Percentiles rank a stretch among this genome's conserved stretches.
These are phyloP conservation scores for Campoplex nolae DNA, from an alignment of 2,888 invertebrate genomes.

Conservation along the genomic window DNA sequence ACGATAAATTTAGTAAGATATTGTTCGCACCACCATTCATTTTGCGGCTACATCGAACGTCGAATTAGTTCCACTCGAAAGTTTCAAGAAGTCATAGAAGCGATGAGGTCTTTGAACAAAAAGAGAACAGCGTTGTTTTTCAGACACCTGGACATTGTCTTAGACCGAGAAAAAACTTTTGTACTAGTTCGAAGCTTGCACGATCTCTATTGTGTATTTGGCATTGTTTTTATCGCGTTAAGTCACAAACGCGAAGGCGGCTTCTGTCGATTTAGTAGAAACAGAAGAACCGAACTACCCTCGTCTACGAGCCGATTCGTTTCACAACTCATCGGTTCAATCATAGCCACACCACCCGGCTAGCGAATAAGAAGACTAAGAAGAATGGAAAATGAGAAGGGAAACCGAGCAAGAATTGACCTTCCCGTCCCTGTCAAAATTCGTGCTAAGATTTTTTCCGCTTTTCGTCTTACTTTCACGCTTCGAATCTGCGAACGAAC, in stretches of 20 bases:
- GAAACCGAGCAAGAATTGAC: slow-evolving; percentile 29
- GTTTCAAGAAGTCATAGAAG: slow-evolving; percentile 10
- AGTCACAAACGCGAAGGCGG: slow-evolving; percentile 13
- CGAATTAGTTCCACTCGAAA: slow-evolving; percentile 48
- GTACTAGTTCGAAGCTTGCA: slow-evolving; percentile 47
- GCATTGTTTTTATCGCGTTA: slow-evolving; percentile 72
- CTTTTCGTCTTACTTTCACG: slow-evolving; percentile 81
- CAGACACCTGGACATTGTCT: slow-evolving; percentile 77
- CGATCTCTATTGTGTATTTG: slow-evolving; percentile 48
- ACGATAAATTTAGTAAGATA: background rate
- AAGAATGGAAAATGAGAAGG: slow-evolving; percentile 31
- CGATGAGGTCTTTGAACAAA: slow-evolving; percentile 36
- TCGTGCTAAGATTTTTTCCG: slow-evolving; percentile 75
- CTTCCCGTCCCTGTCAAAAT: slow-evolving; percentile 57
- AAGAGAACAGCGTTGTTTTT: slow-evolving; percentile 64
- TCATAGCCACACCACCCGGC: slow-evolving; percentile 16
- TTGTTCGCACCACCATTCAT: slow-evolving; percentile 27
- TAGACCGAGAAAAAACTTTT: slow-evolving; percentile 66
- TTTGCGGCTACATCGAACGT: slow-evolving; percentile 36
- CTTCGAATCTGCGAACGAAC: slow-evolving; percentile 71
- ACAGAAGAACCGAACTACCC: background rate
- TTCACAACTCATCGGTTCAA: slow-evolving; percentile 67
- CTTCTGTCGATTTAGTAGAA: slow-evolving; percentile 32
- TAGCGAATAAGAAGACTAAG: slow-evolving; percentile 25
- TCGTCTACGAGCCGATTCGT: slow-evolving; percentile 64